phyloP scores from a whole-genome alignment of 1,140 invertebrate genomes.

The Trichoplusia ni region DNA sequence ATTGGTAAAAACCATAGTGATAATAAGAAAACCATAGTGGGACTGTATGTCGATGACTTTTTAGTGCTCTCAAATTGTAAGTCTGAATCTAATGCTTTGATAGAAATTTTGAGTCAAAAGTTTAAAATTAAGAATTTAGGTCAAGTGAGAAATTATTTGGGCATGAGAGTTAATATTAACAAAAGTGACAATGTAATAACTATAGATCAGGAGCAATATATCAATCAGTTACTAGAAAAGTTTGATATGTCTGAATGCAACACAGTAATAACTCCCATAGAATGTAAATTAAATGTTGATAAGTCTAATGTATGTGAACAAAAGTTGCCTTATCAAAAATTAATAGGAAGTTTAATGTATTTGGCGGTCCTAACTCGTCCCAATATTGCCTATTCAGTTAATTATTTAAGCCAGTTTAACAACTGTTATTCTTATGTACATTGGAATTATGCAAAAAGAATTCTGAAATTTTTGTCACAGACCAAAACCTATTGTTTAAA shows the following conservation, averaged over 20 bases:
- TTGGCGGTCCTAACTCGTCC: neutral
- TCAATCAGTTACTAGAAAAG: conserved; percentile 30
- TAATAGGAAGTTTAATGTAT: conserved; percentile 2
- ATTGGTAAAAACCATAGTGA: neutral
- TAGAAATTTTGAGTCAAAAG: conserved; percentile 27
- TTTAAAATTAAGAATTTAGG: conserved; percentile 37
- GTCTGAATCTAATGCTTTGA: conserved; percentile 34
- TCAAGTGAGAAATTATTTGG: conserved; percentile 6
- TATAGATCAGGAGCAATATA: conserved; percentile 41
- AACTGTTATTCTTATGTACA: neutral
- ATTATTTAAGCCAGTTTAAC: conserved; percentile 5
- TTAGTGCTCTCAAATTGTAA: conserved; percentile 44
- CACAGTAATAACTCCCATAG: conserved; percentile 30
- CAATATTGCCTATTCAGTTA: neutral
- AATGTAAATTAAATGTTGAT: conserved; percentile 30
- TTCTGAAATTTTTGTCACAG: conserved; percentile 37
- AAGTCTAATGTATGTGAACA: conserved; percentile 18
- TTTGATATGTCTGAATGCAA: conserved; percentile 39
- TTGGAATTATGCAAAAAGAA: neutral
- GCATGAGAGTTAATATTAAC: conserved; percentile 33
- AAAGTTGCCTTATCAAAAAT: conserved; percentile 8
- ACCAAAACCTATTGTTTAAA: conserved; percentile 34
- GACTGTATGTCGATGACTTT: conserved; percentile 47
- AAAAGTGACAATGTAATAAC: conserved; percentile 33
- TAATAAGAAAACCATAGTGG: neutral